Percentiles rank a stretch among this genome's conserved stretches.
These are phyloP conservation scores for Ceramica pisi DNA, from an alignment of 2,888 invertebrate genomes.

Conservation along the genomic window DNA sequence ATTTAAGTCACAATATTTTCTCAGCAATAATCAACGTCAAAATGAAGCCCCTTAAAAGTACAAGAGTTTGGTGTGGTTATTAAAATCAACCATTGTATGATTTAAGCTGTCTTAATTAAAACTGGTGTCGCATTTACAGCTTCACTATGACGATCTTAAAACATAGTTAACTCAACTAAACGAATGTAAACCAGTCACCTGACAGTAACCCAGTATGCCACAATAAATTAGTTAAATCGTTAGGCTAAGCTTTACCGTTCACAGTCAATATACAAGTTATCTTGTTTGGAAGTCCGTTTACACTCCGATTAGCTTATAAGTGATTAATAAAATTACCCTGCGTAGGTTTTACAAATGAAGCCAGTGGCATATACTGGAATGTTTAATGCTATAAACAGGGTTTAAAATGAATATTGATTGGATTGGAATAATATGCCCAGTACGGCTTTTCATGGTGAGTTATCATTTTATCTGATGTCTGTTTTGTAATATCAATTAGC, in stretches of 20 bases:
- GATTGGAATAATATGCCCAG: constrained; percentile 19
- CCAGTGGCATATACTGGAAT: constrained; percentile 28
- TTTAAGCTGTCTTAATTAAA: neutral
- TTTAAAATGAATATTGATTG: constrained; percentile 40
- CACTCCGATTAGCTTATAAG: constrained; percentile 47
- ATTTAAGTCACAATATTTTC: no score
- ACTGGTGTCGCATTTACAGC: neutral
- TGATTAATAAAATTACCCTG: constrained; percentile 54
- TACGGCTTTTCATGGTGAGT: neutral
- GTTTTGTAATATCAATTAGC: neutral
- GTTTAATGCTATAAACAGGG: constrained; percentile 19
- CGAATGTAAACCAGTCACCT: constrained; percentile 12
- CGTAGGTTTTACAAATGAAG: constrained; percentile 56
- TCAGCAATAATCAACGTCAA: no score
- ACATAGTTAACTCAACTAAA: constrained; percentile 14
- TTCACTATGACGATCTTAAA: constrained; percentile 1
- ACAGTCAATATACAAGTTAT: constrained; percentile 40
- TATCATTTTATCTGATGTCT: constrained; percentile 4
- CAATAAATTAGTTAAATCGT: constrained; percentile 44
- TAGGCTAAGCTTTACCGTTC: constrained; percentile 17
- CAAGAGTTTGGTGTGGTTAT: neutral
- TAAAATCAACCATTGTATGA: neutral
- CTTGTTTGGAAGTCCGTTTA: constrained; percentile 38
- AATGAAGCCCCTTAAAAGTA: no score
- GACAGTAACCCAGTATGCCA: constrained; percentile 27